A percentile compares a stretch with the other conserved stretches of the same genome.
phyloP scores from a whole-genome alignment of 2,888 invertebrate genomes.

The Apoda limacodes region DNA sequence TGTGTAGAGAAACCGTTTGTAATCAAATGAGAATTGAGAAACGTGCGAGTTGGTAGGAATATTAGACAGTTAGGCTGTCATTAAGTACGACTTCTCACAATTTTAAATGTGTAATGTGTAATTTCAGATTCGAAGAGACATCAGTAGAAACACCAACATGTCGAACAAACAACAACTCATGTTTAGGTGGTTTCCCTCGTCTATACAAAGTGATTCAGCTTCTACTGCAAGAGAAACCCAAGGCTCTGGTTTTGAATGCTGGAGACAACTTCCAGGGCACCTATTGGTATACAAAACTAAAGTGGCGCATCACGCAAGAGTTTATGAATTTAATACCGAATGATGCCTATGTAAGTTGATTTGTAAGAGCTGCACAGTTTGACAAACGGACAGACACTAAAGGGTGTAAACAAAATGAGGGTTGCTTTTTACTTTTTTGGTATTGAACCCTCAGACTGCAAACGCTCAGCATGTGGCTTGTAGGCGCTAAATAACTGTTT shows the following conservation, averaged over 20 bases:
- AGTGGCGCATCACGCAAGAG: constrained; percentile 78
- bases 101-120: too few species aligned
- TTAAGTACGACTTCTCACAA: too few species aligned
- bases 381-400: neutral
- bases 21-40: too few species aligned
- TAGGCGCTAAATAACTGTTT: too few species aligned
- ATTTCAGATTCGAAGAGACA: constrained; percentile 72
- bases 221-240: constrained; percentile 53
- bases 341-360: constrained; percentile 80
- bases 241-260: constrained; percentile 80
- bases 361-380: too few species aligned
- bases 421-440: too few species aligned
- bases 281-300: constrained; percentile 82
- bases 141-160: constrained; percentile 68
- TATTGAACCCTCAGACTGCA: too few species aligned
- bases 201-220: constrained; percentile 68
- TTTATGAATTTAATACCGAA: constrained; percentile 82
- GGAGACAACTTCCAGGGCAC: constrained; percentile 90
- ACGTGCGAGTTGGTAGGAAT: too few species aligned
- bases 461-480: too few species aligned
- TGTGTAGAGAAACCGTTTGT: too few species aligned
- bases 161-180: constrained; percentile 57
- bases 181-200: constrained; percentile 79
- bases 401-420: too few species aligned
- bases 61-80: too few species aligned